Evolutionary conservation across 2,888 invertebrate genomes (phyloP).

Genomic region (Rosalia funebris): DNA sequence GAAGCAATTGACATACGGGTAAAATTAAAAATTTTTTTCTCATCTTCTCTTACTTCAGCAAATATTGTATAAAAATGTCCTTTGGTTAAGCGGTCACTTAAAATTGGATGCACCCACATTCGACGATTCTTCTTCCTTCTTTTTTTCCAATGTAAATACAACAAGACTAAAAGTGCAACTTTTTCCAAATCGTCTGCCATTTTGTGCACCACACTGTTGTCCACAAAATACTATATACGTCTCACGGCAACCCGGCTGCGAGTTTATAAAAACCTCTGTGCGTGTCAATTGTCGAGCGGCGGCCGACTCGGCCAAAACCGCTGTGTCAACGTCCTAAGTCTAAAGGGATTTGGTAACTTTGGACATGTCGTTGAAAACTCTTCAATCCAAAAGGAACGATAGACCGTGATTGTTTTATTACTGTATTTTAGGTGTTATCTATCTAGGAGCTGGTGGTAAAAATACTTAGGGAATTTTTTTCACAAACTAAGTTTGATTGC

Average conservation of each 20-base stretch:
- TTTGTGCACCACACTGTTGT: neutral
- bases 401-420: too few relatives aligned
- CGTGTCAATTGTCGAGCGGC: neutral
- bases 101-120: neutral
- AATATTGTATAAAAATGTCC: slow-evolving; percentile 1
- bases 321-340: neutral
- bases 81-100: neutral
- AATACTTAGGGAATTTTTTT: too few relatives aligned
- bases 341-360: too few relatives aligned
- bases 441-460: too few relatives aligned
- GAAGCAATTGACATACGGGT: neutral
- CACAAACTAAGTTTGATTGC: too few relatives aligned
- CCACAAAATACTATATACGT: neutral
- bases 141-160: neutral
- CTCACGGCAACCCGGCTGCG: too few relatives aligned
- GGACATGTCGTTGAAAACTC: too few relatives aligned
- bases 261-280: neutral
- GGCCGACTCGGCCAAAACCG: neutral
- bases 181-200: neutral
- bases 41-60: slow-evolving; percentile 1
- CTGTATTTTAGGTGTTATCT: too few relatives aligned
- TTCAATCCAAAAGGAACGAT: too few relatives aligned
- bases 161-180: neutral
- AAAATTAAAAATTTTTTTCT: neutral
- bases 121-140: neutral